phyloP scores from a whole-genome alignment of 2,113 vertebrate genomes.

The Tinamus guttatus region DNA sequence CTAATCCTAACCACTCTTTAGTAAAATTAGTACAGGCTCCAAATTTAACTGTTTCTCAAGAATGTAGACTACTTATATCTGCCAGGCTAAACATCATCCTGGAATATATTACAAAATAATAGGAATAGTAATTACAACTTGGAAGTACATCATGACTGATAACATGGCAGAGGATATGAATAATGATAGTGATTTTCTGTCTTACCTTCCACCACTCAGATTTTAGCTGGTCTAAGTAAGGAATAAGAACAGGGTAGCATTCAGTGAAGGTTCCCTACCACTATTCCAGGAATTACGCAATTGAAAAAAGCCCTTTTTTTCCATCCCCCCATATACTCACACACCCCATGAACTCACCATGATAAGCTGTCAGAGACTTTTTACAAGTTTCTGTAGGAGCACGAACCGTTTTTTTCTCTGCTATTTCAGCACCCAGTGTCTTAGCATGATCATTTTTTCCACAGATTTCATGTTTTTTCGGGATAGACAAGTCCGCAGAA shows the following conservation, averaged over 20 bases:
- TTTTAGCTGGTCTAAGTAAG: neutral
- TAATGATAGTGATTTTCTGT: neutral
- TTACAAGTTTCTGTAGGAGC: neutral
- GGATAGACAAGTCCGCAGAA: neutral
- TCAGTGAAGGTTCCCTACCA: neutral
- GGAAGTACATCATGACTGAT: neutral
- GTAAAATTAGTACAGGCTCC: neutral
- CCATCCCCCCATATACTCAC: constrained; percentile 51
- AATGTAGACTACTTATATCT: neutral
- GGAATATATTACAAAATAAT: neutral
- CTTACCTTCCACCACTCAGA: neutral
- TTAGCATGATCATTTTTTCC: neutral
- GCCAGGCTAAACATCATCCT: neutral
- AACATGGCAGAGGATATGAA: neutral
- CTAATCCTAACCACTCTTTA: neutral
- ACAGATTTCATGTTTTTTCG: neutral
- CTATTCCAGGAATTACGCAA: neutral
- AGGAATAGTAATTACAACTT: neutral
- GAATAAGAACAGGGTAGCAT: neutral
- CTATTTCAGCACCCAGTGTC: neutral
- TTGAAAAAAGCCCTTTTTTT: neutral
- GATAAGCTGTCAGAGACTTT: neutral
- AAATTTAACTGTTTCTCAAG: neutral
- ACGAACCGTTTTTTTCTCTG: neutral
- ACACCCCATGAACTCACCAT: constrained; percentile 59